Evolutionary conservation across 1,140 invertebrate genomes (phyloP).

Genomic region (Sminthurides bifidus): DNA sequence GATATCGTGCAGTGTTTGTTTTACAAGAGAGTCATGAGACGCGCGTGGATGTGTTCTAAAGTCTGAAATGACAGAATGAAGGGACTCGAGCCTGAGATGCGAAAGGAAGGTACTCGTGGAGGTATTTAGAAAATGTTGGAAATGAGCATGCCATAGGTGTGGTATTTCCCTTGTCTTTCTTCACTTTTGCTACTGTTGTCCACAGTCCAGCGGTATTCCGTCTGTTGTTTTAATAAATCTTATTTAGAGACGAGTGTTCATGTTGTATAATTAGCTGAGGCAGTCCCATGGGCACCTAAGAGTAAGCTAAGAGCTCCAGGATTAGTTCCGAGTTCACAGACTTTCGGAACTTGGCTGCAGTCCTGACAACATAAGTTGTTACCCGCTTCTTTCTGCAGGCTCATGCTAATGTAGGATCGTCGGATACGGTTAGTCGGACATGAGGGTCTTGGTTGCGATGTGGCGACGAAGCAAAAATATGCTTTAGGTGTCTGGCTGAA

Average conservation of each 20-base stretch:
- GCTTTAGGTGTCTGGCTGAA: too few relatives aligned
- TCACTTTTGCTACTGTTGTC: neutral
- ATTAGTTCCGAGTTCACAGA: too few relatives aligned
- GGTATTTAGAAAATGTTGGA: conserved; percentile 10
- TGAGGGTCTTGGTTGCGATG: too few relatives aligned
- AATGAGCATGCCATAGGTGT: conserved; percentile 21
- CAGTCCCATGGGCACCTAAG: too few relatives aligned
- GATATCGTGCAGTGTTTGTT: conserved; percentile 25
- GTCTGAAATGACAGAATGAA: conserved; percentile 6
- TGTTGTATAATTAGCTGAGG: neutral
- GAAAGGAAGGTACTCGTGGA: neutral
- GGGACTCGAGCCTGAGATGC: conserved; percentile 8
- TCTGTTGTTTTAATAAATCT: neutral
- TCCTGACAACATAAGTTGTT: too few relatives aligned
- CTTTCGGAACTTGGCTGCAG: too few relatives aligned
- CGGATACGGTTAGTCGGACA: too few relatives aligned
- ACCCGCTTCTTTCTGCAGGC: too few relatives aligned
- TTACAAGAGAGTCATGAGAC: conserved; percentile 24
- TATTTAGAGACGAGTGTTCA: neutral
- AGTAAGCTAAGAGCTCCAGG: too few relatives aligned
- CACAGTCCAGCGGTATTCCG: neutral
- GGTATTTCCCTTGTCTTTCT: conserved; percentile 6
- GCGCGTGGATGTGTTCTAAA: conserved; percentile 20
- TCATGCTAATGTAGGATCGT: too few relatives aligned
- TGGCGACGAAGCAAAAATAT: too few relatives aligned